Conservation (phyloP, 2,113 vertebrate genomes). For the Aviceda subcristata region DNA sequence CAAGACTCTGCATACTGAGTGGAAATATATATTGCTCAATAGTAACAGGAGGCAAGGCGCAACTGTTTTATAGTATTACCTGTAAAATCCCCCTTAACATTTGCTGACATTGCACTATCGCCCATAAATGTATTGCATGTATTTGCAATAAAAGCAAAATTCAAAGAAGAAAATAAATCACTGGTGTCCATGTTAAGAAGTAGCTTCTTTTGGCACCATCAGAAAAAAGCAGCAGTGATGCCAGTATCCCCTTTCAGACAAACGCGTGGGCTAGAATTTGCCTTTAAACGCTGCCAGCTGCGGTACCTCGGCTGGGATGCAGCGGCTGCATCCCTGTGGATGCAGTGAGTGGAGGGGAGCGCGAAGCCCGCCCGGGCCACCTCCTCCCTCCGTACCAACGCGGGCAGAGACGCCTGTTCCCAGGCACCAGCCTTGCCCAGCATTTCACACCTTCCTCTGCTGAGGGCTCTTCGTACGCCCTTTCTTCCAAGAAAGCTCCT, state of each 20-base stretch:
- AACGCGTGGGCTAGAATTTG: not conserved
- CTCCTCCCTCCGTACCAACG: rapidly evolving
- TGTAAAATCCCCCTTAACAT: constrained; percentile 16
- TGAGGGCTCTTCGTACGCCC: not conserved
- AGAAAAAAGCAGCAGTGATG: not conserved
- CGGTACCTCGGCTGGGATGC: not conserved
- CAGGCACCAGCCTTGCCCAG: not conserved
- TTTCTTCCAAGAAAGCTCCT: not conserved
- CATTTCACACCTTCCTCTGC: not conserved
- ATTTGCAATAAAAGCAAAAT: constrained; percentile 50
- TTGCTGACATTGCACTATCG: not conserved
- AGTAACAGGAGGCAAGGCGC: not conserved
- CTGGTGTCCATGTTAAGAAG: not conserved
- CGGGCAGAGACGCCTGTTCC: not conserved
- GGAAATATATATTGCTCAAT: constrained; percentile 35
- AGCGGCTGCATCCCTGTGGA: not conserved
- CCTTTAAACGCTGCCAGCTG: not conserved
- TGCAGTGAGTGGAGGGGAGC: not conserved
- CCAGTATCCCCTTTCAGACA: not conserved
- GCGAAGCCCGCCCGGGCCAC: not conserved
- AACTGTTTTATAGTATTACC: not conserved
- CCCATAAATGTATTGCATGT: not conserved
- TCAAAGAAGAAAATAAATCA: constrained; percentile 8
- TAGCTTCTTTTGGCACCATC: not conserved
- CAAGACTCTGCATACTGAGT: not conserved